phyloP scores from a whole-genome alignment of 2,888 invertebrate genomes.

The Monoplex corrugatus region DNA sequence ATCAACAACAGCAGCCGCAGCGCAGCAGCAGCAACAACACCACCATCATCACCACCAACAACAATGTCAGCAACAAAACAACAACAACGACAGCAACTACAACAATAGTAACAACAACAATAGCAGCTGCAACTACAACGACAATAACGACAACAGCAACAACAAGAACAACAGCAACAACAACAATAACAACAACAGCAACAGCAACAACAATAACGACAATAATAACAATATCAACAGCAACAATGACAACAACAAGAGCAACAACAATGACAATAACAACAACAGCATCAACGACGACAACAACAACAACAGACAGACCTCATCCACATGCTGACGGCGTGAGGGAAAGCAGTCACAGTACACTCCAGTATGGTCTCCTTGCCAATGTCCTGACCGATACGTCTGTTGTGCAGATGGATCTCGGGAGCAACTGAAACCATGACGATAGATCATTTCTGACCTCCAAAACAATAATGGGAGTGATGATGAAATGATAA shows the following conservation, averaged over 20 bases:
- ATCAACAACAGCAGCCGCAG: neutral
- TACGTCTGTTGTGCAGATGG: constrained; percentile 66
- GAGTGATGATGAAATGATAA: no score
- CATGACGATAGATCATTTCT: no score
- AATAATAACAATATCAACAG: neutral
- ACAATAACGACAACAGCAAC: no score
- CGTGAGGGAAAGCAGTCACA: constrained; percentile 73
- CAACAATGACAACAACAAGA: neutral
- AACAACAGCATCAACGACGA: no score
- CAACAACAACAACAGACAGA: constrained; percentile 60
- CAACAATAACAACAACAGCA: neutral
- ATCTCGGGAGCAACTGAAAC: constrained; percentile 71
- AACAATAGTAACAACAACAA: neutral
- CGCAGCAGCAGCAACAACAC: constrained; percentile 49
- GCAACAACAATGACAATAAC: neutral
- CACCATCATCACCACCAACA: neutral
- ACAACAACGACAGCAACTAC: neutral
- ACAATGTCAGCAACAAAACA: neutral
- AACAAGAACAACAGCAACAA: neutral
- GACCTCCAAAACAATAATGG: no score
- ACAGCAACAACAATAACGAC: neutral
- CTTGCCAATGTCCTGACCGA: constrained; percentile 69
- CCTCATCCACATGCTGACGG: constrained; percentile 72
- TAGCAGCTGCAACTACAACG: no score
- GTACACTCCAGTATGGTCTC: constrained; percentile 75